A percentile compares a stretch with the other conserved stretches of the same genome.
These are phyloP conservation scores for Platynereis dumerilii DNA, from an alignment of 2,888 invertebrate species.

Conservation along the genomic window DNA sequence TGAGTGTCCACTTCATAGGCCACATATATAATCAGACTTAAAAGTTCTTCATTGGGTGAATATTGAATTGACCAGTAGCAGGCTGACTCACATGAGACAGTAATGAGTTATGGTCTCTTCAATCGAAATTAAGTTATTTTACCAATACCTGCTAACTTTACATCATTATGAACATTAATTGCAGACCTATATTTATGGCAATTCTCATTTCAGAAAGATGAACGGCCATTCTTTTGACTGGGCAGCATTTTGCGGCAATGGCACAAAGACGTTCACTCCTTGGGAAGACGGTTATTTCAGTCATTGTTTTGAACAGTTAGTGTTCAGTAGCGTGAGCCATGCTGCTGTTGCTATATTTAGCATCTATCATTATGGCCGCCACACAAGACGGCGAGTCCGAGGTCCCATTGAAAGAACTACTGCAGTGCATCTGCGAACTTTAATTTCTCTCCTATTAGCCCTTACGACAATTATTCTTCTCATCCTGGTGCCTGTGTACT, in stretches of 20 bases:
- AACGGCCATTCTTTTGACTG: constrained; percentile 39
- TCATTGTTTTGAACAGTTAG: constrained; percentile 84
- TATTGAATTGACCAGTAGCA: too few species aligned
- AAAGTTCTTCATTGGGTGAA: too few species aligned
- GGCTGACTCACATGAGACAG: too few species aligned
- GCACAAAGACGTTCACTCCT: constrained; percentile 56
- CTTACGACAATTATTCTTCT: constrained; percentile 75
- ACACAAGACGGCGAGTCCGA: constrained; percentile 71
- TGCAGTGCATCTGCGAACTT: constrained; percentile 72
- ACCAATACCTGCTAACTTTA: too few species aligned
- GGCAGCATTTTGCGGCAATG: constrained; percentile 52
- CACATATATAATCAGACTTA: too few species aligned
- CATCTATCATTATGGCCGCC: constrained; percentile 80
- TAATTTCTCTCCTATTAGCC: constrained; percentile 71
- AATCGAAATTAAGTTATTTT: too few species aligned
- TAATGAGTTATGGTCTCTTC: too few species aligned
- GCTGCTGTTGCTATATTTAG: constrained; percentile 77
- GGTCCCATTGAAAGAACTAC: constrained; percentile 70
- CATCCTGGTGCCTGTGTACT: constrained; percentile 52
- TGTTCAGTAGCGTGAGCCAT: constrained; percentile 75
- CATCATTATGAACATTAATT: too few species aligned
- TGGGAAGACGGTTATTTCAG: constrained; percentile 73
- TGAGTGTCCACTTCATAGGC: too few species aligned
- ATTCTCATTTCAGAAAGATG: too few species aligned
- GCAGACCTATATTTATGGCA: too few species aligned